Percentiles rank a stretch among this genome's conserved stretches.
Conservation (phyloP, 2,888 invertebrate species). For the Brenthis ino region DNA sequence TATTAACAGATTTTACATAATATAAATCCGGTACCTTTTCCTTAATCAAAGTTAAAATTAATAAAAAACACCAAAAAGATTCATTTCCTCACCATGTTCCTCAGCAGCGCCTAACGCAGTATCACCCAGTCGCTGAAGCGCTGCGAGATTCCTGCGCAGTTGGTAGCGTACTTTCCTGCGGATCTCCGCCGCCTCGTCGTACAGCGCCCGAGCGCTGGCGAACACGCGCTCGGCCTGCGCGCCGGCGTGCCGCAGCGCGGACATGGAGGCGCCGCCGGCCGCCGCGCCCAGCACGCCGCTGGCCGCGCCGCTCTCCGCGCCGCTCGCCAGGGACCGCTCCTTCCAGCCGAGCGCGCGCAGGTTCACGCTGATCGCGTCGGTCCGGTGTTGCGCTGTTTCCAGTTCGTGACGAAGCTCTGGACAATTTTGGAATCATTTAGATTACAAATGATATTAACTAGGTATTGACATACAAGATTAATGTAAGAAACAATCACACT, state of each 20-base stretch:
- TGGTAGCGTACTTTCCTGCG: slow-evolving; percentile 73
- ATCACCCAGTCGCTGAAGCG: slow-evolving; percentile 84
- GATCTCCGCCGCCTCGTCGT: slow-evolving; percentile 75
- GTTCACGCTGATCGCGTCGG: slow-evolving; percentile 65
- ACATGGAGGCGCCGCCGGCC: not conserved
- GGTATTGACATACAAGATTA: no score
- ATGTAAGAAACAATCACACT: no score
- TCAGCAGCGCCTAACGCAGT: slow-evolving; percentile 86
- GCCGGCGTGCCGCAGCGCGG: slow-evolving; percentile 36
- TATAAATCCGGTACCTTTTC: not conserved
- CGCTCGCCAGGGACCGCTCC: slow-evolving; percentile 65
- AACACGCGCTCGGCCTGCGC: slow-evolving; percentile 66
- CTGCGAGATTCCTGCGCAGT: slow-evolving; percentile 77
- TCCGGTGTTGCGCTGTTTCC: slow-evolving; percentile 60
- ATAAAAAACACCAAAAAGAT: no score
- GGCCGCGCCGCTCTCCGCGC: slow-evolving; percentile 40
- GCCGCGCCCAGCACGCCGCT: slow-evolving; percentile 29
- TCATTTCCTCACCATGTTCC: slow-evolving; percentile 83
- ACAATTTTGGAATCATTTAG: not conserved
- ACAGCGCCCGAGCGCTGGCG: slow-evolving; percentile 65
- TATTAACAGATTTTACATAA: no score
- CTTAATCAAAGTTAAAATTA: not conserved
- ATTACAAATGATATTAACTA: no score
- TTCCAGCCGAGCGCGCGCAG: slow-evolving; percentile 73
- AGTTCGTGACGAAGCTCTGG: slow-evolving; percentile 58